These are phyloP conservation scores for Clarias magur DNA, from an alignment of 2,113 vertebrate species.

Conservation along the genomic window DNA sequence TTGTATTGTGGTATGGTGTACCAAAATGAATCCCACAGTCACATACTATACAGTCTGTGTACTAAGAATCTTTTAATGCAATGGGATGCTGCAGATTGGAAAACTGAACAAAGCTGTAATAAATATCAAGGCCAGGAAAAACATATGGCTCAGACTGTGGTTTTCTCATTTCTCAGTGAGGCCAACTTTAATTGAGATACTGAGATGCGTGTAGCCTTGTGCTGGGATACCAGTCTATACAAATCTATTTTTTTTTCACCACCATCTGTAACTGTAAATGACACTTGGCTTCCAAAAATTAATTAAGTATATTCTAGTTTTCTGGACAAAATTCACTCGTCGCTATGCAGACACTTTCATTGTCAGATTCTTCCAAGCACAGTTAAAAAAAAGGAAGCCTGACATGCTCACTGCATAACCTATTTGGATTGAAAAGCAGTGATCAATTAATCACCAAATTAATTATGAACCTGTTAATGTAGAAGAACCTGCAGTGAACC, in stretches of 20 bases:
- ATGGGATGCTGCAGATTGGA: background rate
- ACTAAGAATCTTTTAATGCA: background rate
- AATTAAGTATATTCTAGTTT: background rate
- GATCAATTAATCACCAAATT: background rate
- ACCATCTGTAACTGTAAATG: conserved; percentile 29
- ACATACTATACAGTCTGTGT: background rate
- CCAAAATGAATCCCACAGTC: background rate
- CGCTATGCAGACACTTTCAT: background rate
- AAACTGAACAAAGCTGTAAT: background rate
- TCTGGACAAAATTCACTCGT: background rate
- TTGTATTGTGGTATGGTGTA: background rate
- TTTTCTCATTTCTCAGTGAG: conserved; percentile 18
- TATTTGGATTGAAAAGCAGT: background rate
- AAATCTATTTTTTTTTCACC: background rate
- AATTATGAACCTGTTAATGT: background rate
- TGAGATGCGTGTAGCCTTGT: conserved; percentile 21
- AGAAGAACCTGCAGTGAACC: background rate
- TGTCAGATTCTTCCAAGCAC: background rate
- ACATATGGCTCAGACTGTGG: background rate
- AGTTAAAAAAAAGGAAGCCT: background rate
- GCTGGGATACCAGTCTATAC: background rate
- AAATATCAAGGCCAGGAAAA: conserved; percentile 6
- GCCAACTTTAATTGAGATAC: background rate
- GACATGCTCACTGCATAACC: background rate
- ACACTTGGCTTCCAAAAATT: conserved; percentile 10